phyloP scores from a whole-genome alignment of 2,113 vertebrate genomes.

The Cranoglanis bouderius region DNA sequence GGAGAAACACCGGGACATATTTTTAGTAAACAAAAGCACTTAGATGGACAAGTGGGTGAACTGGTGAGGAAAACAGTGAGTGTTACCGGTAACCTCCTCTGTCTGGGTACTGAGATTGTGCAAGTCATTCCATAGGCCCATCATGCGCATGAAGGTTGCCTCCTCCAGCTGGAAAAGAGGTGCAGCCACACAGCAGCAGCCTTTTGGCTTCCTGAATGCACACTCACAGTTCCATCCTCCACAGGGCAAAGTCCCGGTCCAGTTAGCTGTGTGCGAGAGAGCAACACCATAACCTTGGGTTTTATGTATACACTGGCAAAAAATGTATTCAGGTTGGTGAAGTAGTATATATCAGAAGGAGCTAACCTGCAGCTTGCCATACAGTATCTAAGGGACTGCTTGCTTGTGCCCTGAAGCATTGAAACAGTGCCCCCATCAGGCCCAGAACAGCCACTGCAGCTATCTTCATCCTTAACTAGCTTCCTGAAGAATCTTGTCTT shows the following conservation, averaged over 20 bases:
- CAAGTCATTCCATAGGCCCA: slow-evolving; percentile 47
- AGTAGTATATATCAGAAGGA: no score
- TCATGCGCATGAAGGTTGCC: slow-evolving; percentile 38
- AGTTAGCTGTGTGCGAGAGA: background rate
- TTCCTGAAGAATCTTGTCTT: background rate
- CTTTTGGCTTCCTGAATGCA: slow-evolving; percentile 55
- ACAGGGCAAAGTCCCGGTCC: background rate
- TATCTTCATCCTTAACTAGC: slow-evolving; percentile 52
- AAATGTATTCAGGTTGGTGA: background rate
- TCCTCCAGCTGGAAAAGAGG: slow-evolving; percentile 60
- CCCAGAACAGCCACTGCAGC: slow-evolving; percentile 54
- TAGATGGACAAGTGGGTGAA: background rate
- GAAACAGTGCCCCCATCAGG: slow-evolving; percentile 64
- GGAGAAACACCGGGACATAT: background rate
- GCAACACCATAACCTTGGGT: background rate
- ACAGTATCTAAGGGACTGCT: slow-evolving; percentile 32
- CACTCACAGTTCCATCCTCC: slow-evolving; percentile 68
- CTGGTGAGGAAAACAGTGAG: background rate
- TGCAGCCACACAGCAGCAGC: slow-evolving; percentile 72
- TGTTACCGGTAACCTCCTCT: slow-evolving; percentile 57
- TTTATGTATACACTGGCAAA: background rate
- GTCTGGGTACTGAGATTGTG: slow-evolving; percentile 44
- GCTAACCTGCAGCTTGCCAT: slow-evolving; percentile 62
- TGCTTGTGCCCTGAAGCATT: slow-evolving; percentile 49
- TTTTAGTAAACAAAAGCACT: background rate